Evolutionary conservation across 2,113 vertebrate genomes (phyloP), one percentile per base, ranked within the genome.

Genomic region (Amia ocellicauda): DNA sequence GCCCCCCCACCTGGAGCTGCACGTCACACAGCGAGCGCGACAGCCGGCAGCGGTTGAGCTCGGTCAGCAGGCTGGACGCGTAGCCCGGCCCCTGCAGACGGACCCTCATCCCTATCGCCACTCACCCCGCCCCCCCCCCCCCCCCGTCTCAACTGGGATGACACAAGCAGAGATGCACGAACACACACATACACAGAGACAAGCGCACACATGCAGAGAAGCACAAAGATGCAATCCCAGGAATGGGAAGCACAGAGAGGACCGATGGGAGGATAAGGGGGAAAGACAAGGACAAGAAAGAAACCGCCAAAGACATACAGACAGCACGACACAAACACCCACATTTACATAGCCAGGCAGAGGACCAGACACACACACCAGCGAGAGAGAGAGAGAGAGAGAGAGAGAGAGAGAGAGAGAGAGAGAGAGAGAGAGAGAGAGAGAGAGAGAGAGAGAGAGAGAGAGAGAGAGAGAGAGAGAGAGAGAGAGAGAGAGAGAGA

Each of bases 101-200:
- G 86, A 99, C 96, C 88, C 95, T 92, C 96, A 99, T 99, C 80
- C 87, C 94, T 90, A 92, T 92, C 75, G 89, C 89, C 14, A 17
- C 28, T 36, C 80, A 76, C 84, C 75, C 82, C 75, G 80, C 71
- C 68, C 3, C 31, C 56, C 67, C 57, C 55, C 36, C 69, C 69
- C 67, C 64, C 65, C 57, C 4, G 67, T n/a, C 2, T 2, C 2
- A 42, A 67, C 76, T 74, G 52, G 60, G 59, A 42, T 5, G n/a
- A n/a, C 28, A n/a, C 45, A 58, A 16, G n/a, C n/a, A 36, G 42
- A n/a, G 40, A 60, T 43, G 36, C 23, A 56, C 27, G 5, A 5
- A 8, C 29, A 63, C 49, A 62, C 31, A 51, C n/a, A 58, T 17
- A 10, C 7, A 52, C 27, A 36, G 31, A 1, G 4, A 36, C 31